Evolutionary conservation across 2,888 invertebrate species (phyloP), one percentile per base, ranked within the genome.

Genomic region (Laothoe populi): DNA sequence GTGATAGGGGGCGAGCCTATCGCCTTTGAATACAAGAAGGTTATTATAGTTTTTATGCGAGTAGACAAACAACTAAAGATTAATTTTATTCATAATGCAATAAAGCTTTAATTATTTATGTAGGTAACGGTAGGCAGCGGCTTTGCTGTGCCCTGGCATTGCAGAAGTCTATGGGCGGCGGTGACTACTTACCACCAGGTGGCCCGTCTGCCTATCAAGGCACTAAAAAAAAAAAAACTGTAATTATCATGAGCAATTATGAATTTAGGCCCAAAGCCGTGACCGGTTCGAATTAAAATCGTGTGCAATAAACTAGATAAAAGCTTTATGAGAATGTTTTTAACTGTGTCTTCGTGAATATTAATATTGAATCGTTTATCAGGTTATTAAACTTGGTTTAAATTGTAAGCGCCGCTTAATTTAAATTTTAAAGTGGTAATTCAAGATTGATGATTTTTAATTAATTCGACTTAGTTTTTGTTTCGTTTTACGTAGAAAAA

Each of bases 391-490:
- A 53, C 53, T 53, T 35, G 10, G 19, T 53, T 53, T 53, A 35
- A 53, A 35, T 31, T 35, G 53, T 35, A 53, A 35, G 19, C 53
- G 53, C 31, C 53, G 35, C 11, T 11, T 53, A 53, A 53, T 53
- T 53, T 35, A 10, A 53, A 53, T 53, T 53, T 53, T 35, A 53
- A 53, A 53, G 35, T 53, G 53, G 53, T 35, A 53, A 35, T 53
- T 11, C 53, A 31, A 35, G 19, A 35, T 53, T 44, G n/a, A 44
- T 44, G 13, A 48, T 48, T n/a, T 24, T n/a, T n/a, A n/a, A n/a
- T n/a, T n/a, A n/a, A n/a, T n/a, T n/a, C n/a, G n/a, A n/a, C n/a
- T n/a, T n/a, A n/a, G n/a, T n/a, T n/a, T n/a, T n/a, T n/a, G n/a
- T n/a, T n/a, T n/a, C n/a, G n/a, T n/a, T n/a, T n/a, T n/a, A n/a